Evolutionary conservation across 2,888 invertebrate genomes (phyloP).

Genomic region (Hydrotaea cyrtoneurina): DNA sequence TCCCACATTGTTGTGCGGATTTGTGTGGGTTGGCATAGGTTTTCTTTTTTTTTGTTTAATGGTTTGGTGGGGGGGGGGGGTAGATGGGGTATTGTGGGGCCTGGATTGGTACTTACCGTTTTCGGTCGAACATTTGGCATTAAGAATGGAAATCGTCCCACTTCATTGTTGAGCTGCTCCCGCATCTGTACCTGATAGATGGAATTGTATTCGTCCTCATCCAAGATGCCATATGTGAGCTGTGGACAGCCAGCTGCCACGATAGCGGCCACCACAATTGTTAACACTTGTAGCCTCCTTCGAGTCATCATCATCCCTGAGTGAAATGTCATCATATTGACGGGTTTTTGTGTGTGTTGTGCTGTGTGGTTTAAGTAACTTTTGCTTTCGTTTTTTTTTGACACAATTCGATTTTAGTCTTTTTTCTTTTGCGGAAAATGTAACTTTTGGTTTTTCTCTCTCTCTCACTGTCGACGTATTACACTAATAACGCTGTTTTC

Average conservation of each 20-base stretch:
- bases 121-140: slow-evolving; percentile 92
- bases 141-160: slow-evolving; percentile 85
- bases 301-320: slow-evolving; percentile 63
- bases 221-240: slow-evolving; percentile 63
- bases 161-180: slow-evolving; percentile 57
- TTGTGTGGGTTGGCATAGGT: background rate
- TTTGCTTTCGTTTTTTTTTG: background rate
- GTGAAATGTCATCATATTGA: slow-evolving; percentile 46
- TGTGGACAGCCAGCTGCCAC: slow-evolving; percentile 49
- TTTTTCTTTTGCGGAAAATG: background rate
- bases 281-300: slow-evolving; percentile 64
- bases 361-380: slow-evolving; percentile 9
- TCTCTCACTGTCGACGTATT: no score
- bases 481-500: slow-evolving; percentile 8
- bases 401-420: background rate
- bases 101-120: slow-evolving; percentile 82
- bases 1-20: background rate
- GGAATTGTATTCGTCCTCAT: slow-evolving; percentile 53
- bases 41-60: no score
- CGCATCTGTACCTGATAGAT: slow-evolving; percentile 48
- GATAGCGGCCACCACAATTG: slow-evolving; percentile 37
- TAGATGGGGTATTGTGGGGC: no score
- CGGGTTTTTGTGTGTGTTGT: background rate
- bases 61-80: background rate
- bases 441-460: background rate